A percentile compares a stretch with the other conserved stretches of the same genome.
These are phyloP conservation scores for Silurus meridionalis DNA, from an alignment of 2,113 vertebrate genomes.

Conservation along the genomic window DNA sequence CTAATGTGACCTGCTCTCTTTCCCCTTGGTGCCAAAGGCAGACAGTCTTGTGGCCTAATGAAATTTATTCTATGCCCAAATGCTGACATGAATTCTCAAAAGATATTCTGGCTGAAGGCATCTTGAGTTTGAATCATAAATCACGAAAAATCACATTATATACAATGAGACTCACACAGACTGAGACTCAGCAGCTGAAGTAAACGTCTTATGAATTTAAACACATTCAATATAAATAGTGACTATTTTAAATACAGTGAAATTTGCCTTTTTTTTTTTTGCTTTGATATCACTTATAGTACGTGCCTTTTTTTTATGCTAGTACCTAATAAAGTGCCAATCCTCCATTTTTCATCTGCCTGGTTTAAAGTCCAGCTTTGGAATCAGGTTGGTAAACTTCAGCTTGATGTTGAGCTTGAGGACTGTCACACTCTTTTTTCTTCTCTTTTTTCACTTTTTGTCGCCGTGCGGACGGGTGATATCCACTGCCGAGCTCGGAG, in stretches of 20 bases:
- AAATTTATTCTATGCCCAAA: conserved; percentile 42
- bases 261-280: not conserved
- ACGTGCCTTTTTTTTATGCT: not conserved
- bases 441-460: conserved; percentile 39
- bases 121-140: conserved; percentile 49
- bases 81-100: conserved; percentile 50
- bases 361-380: not conserved
- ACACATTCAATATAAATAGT: conserved; percentile 1
- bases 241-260: not conserved
- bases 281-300: not conserved
- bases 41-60: conserved; percentile 42
- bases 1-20: conserved; percentile 37
- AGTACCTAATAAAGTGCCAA: not conserved
- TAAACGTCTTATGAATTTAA: not conserved
- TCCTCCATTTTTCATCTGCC: not conserved
- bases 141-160: conserved; percentile 44
- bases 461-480: conserved; percentile 51
- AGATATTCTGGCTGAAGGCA: conserved; percentile 37
- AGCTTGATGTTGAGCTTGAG: conserved; percentile 31
- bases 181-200: conserved; percentile 28
- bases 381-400: conserved; percentile 37
- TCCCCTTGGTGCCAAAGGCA: conserved; percentile 34
- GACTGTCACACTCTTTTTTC: conserved; percentile 31
- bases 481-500: conserved; percentile 52
- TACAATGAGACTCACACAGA: not conserved